Conservation (phyloP, 1,140 invertebrate species). For the Penaeus japonicus region DNA sequence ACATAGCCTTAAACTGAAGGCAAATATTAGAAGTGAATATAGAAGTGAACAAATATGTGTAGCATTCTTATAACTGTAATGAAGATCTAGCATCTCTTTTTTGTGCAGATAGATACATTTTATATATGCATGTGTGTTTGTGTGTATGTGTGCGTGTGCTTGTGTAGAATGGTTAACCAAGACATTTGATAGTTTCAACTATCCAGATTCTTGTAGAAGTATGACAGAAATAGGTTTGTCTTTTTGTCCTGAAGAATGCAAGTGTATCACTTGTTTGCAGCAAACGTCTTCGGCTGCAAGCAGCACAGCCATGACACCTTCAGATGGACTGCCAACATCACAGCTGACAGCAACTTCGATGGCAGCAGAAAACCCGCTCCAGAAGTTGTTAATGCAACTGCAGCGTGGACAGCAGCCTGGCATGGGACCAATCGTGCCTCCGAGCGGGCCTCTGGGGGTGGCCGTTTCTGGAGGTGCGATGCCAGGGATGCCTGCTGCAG, state of each 20-base stretch:
- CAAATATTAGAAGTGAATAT: no score
- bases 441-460: neutral
- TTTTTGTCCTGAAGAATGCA: neutral
- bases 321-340: slow-evolving; percentile 25
- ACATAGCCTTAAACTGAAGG: no score
- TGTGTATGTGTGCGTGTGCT: no score
- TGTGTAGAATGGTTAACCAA: no score
- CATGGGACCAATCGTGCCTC: slow-evolving; percentile 14
- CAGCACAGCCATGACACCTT: slow-evolving; percentile 21
- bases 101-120: no score
- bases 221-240: no score
- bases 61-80: no score
- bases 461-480: neutral
- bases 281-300: slow-evolving; percentile 42
- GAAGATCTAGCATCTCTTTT: no score
- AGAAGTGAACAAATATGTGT: no score
- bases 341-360: slow-evolving; percentile 47
- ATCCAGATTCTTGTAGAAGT: no score
- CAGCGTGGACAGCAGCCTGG: slow-evolving; percentile 49
- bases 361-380: slow-evolving; percentile 50
- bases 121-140: no score
- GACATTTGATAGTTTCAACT: no score
- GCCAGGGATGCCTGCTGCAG: neutral
- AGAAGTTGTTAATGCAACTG: slow-evolving; percentile 52
- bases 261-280: slow-evolving; percentile 15